phyloP scores from a whole-genome alignment of 2,797 vertebrate species.

The Salarias fasciatus region DNA sequence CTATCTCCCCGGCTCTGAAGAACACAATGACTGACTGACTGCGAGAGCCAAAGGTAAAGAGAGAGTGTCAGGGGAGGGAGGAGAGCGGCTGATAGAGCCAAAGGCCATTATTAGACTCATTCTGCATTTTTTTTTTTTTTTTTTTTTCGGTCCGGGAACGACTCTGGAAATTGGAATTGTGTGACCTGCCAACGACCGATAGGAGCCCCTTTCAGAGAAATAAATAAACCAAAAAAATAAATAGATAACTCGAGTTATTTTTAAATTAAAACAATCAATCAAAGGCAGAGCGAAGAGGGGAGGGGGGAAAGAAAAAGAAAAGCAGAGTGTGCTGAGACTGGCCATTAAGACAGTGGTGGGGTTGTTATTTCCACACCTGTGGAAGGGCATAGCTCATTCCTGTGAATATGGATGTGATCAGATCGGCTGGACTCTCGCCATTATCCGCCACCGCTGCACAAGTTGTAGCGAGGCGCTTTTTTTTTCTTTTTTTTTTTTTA shows the following conservation, averaged over 20 bases:
- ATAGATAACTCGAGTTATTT: conserved; percentile 73
- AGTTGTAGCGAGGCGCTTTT: conserved; percentile 11
- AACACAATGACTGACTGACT: conserved; percentile 63
- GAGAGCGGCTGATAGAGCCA: conserved; percentile 48
- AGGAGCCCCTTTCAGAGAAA: conserved; percentile 63
- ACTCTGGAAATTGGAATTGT: conserved; percentile 70
- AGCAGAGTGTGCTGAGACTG: conserved; percentile 37
- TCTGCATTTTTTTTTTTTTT: conserved; percentile 74
- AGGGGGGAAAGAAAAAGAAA: neutral
- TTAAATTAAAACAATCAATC: conserved; percentile 83
- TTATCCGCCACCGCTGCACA: conserved; percentile 33
- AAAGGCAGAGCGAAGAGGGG: conserved; percentile 45
- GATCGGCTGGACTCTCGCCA: conserved; percentile 25
- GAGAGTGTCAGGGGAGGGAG: conserved; percentile 34
- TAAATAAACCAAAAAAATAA: conserved; percentile 68
- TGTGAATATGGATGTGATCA: conserved; percentile 51
- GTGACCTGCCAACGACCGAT: conserved; percentile 66
- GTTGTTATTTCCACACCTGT: conserved; percentile 67
- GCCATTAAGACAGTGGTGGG: conserved; percentile 51
- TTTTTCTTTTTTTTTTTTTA: too few relatives aligned
- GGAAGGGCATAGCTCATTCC: conserved; percentile 40
- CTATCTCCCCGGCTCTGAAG: conserved; percentile 49
- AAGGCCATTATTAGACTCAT: conserved; percentile 71
- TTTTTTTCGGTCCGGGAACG: conserved; percentile 45
- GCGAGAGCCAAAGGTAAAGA: conserved; percentile 48